phyloP scores from a whole-genome alignment of 1,140 invertebrate genomes.

The Orchestia grillus region DNA sequence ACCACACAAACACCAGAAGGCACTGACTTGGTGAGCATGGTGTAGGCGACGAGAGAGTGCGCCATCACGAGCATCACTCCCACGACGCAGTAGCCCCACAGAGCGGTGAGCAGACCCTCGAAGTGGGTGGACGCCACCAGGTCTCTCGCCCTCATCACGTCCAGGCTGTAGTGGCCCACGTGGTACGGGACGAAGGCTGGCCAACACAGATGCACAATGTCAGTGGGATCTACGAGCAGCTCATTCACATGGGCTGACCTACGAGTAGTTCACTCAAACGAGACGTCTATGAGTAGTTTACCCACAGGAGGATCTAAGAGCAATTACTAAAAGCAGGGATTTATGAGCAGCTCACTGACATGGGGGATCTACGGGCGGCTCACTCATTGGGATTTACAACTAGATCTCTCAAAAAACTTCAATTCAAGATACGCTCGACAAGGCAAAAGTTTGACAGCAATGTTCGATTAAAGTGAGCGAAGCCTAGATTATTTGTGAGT shows the following conservation, averaged over 20 bases:
- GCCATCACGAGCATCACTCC: slow-evolving; percentile 86
- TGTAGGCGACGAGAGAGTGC: slow-evolving; percentile 79
- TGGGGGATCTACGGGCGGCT: not conserved
- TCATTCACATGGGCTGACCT: too few species aligned
- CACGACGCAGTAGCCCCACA: slow-evolving; percentile 93
- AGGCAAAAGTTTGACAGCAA: too few species aligned
- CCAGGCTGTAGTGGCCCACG: slow-evolving; percentile 88
- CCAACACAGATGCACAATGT: not conserved
- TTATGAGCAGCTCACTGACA: too few species aligned
- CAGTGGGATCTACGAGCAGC: not conserved
- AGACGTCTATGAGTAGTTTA: too few species aligned
- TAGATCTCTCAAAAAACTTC: too few species aligned
- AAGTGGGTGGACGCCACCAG: slow-evolving; percentile 86
- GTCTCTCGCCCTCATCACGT: slow-evolving; percentile 82
- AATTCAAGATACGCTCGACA: too few species aligned
- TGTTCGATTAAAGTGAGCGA: too few species aligned
- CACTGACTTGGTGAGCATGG: slow-evolving; percentile 80
- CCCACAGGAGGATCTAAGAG: too few species aligned
- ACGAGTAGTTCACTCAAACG: too few species aligned
- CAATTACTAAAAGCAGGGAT: too few species aligned
- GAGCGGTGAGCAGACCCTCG: slow-evolving; percentile 91
- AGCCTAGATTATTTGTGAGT: too few species aligned
- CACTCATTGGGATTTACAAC: too few species aligned
- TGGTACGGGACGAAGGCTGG: slow-evolving; percentile 96
- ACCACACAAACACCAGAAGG: not conserved